These are phyloP conservation scores for Erpornis zantholeuca DNA, from an alignment of 2,113 vertebrate genomes.

Conservation along the genomic window DNA sequence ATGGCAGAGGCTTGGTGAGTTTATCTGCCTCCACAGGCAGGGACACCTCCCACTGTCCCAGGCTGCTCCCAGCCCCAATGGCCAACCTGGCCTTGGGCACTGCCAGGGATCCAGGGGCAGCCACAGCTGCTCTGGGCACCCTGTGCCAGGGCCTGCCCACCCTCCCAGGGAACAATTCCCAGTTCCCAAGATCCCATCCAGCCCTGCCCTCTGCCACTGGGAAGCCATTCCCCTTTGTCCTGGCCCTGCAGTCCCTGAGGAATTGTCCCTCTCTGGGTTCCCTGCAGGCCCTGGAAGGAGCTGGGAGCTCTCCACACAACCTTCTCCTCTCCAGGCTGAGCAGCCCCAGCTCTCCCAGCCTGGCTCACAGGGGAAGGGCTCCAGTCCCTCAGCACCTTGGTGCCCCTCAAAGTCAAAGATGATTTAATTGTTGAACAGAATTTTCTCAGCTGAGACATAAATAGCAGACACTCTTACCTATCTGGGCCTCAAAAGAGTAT, in stretches of 20 bases:
- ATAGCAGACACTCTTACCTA: neutral
- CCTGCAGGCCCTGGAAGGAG: neutral
- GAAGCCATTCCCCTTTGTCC: neutral
- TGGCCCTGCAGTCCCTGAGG: accelerated
- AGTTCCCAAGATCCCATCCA: too few relatives aligned
- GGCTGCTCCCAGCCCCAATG: too few relatives aligned
- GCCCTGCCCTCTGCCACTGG: neutral
- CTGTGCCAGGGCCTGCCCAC: neutral
- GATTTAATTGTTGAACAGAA: neutral
- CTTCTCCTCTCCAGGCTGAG: neutral
- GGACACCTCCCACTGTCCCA: too few relatives aligned
- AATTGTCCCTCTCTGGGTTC: neutral
- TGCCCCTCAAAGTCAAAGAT: neutral
- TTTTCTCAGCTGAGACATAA: neutral
- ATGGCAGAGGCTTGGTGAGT: too few relatives aligned
- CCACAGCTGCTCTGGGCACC: neutral
- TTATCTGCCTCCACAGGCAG: too few relatives aligned
- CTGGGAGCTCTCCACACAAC: neutral
- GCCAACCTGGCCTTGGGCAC: too few relatives aligned
- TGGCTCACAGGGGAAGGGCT: neutral
- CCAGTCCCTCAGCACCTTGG: neutral
- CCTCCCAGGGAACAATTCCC: neutral
- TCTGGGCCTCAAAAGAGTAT: neutral
- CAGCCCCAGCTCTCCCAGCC: neutral
- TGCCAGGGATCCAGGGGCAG: too few relatives aligned